phyloP scores from a whole-genome alignment of 2,888 invertebrate genomes.

The Spicauda simplicius region DNA sequence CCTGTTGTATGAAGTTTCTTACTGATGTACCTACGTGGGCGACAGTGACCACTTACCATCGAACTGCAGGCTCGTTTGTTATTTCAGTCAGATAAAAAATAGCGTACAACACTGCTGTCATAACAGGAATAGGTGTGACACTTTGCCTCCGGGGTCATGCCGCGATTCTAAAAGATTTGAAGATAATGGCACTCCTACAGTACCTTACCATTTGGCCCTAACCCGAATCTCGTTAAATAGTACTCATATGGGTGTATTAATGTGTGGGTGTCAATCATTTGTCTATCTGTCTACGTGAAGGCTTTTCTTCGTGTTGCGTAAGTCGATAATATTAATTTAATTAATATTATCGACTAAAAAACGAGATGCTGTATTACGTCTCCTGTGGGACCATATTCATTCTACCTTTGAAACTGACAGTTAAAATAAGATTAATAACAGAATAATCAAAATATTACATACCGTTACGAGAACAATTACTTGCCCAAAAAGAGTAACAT shows the following conservation, averaged over 20 bases:
- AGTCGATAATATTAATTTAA: constrained; percentile 25
- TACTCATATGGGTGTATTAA: constrained; percentile 11
- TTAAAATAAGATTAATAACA: not conserved
- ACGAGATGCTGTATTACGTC: too few relatives aligned
- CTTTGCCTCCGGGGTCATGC: too few relatives aligned
- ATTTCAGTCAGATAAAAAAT: not conserved
- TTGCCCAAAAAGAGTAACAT: constrained; percentile 17
- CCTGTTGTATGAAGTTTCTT: too few relatives aligned
- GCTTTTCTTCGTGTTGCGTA: constrained; percentile 29
- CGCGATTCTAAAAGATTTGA: too few relatives aligned
- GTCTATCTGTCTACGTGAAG: constrained; percentile 38
- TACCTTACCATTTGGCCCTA: constrained; percentile 10
- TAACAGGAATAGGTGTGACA: too few relatives aligned
- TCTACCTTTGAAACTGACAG: too few relatives aligned
- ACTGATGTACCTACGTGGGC: too few relatives aligned
- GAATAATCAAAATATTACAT: constrained; percentile 1
- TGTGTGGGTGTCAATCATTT: constrained; percentile 38
- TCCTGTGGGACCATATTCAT: too few relatives aligned
- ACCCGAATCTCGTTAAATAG: constrained; percentile 13
- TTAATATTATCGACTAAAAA: too few relatives aligned
- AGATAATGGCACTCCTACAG: not conserved
- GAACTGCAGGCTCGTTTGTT: too few relatives aligned
- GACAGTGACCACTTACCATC: too few relatives aligned
- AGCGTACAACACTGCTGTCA: too few relatives aligned
- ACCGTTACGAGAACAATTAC: not conserved